Conservation (phyloP, 2,113 vertebrate species). For the Paramormyrops kingsleyae region DNA sequence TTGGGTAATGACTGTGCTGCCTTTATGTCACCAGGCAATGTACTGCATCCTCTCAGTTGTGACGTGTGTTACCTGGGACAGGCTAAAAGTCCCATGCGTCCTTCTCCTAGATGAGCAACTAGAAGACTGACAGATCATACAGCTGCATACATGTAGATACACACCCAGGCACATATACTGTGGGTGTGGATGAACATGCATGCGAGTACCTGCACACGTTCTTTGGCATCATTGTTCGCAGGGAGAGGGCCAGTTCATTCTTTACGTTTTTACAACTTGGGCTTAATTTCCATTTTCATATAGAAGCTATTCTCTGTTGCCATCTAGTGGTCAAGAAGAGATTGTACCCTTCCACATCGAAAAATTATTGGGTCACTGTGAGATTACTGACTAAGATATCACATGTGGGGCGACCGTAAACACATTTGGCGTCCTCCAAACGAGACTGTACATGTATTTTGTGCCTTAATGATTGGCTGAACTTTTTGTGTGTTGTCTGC, state of each 20-base stretch:
- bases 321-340: slow-evolving; percentile 9
- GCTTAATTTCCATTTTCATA: background rate
- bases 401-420: background rate
- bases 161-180: background rate
- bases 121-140: background rate
- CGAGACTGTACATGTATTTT: background rate
- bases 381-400: background rate
- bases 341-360: background rate
- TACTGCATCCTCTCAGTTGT: slow-evolving; percentile 62
- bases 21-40: background rate
- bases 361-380: background rate
- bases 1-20: background rate
- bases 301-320: background rate
- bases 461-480: background rate
- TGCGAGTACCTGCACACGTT: background rate
- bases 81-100: slow-evolving; percentile 63
- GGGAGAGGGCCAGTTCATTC: background rate
- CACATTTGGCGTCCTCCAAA: background rate
- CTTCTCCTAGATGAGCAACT: slow-evolving; percentile 58
- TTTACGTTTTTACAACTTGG: background rate
- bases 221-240: background rate
- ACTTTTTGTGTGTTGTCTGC: background rate
- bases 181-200: background rate
- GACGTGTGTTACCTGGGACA: slow-evolving; percentile 75
- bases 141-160: background rate